phyloP scores from a whole-genome alignment of 2,113 vertebrate genomes.

The Leptosomus discolor region DNA sequence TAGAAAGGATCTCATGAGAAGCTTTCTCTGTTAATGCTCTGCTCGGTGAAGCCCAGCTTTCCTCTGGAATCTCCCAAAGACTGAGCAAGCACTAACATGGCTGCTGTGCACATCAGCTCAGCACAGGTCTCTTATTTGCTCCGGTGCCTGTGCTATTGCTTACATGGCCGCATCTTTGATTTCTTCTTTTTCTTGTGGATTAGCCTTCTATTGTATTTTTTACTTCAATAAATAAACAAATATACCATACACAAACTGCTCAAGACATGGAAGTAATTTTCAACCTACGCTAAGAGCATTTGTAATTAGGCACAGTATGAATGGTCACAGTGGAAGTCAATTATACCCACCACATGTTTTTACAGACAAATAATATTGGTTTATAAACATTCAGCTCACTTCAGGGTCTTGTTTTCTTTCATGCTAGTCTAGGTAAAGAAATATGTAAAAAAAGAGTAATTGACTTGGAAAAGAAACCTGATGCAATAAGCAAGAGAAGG shows the following conservation, averaged over 20 bases:
- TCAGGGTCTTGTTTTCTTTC: not conserved
- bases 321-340: not conserved
- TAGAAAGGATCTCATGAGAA: not conserved
- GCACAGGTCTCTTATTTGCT: not conserved
- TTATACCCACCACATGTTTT: not conserved
- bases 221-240: not conserved
- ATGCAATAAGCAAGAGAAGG: not conserved
- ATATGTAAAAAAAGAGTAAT: not conserved
- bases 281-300: not conserved
- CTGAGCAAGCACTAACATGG: not conserved
- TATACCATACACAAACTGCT: not conserved
- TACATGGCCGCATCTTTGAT: fast-evolving
- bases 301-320: not conserved
- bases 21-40: not conserved
- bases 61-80: not conserved
- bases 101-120: not conserved
- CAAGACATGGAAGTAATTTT: not conserved
- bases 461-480: not conserved
- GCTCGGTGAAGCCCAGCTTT: not conserved
- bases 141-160: not conserved
- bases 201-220: not conserved
- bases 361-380: not conserved
- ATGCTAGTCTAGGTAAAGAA: not conserved
- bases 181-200: not conserved
- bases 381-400: not conserved